Evolutionary conservation across 2,888 invertebrate genomes (phyloP).

Genomic region (Phytoseiulus persimilis): DNA sequence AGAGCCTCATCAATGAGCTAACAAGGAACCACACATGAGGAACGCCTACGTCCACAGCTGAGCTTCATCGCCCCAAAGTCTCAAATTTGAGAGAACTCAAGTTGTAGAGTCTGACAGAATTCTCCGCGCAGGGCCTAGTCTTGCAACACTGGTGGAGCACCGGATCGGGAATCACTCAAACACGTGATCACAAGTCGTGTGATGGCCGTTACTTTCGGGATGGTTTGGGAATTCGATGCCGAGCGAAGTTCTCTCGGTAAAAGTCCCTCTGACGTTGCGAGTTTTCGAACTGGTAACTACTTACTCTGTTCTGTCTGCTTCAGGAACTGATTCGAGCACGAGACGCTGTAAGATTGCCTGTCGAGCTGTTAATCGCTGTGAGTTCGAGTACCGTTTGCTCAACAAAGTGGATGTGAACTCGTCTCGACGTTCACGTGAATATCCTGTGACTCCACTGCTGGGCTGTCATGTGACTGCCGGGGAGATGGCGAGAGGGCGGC

Average conservation of each 20-base stretch:
- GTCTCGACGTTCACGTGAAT: conserved; percentile 25
- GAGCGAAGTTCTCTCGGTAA: not conserved
- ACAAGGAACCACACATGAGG: too few species aligned
- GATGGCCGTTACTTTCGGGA: too few species aligned
- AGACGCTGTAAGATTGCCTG: not conserved
- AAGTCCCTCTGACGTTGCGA: not conserved
- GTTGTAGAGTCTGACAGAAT: too few species aligned
- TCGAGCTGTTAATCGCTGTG: not conserved
- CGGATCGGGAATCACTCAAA: too few species aligned
- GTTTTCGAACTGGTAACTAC: not conserved
- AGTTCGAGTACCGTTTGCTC: not conserved
- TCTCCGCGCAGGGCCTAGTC: too few species aligned
- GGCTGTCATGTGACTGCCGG: conserved; percentile 31
- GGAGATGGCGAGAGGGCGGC: not conserved
- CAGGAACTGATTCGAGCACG: not conserved
- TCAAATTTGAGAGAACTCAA: too few species aligned
- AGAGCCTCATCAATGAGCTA: too few species aligned
- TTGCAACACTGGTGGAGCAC: too few species aligned
- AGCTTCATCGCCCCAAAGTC: too few species aligned
- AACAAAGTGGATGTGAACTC: not conserved
- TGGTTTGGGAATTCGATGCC: too few species aligned
- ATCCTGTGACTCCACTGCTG: conserved; percentile 35
- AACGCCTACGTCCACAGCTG: too few species aligned
- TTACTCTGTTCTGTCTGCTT: not conserved
- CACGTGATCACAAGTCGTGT: too few species aligned